Conservation (phyloP, 2,797 vertebrate species). For the Acanthurus leucopareius region DNA sequence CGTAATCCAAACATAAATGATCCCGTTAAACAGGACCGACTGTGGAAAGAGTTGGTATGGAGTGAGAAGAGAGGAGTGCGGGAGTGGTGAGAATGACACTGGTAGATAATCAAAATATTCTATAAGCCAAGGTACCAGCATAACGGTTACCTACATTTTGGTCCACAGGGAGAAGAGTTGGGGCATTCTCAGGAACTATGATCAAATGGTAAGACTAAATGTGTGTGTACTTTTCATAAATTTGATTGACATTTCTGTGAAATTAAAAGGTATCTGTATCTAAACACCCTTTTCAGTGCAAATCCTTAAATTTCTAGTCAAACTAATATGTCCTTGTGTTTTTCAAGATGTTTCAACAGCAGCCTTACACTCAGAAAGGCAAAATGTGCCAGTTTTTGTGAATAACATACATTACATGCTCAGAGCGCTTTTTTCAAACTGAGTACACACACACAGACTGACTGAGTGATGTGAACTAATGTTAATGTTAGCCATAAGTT, state of each 20-base stretch:
- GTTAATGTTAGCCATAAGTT: background rate
- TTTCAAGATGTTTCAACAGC: no score
- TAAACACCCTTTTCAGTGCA: no score
- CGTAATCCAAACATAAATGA: slow-evolving; percentile 53
- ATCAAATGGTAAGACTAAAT: slow-evolving; percentile 86
- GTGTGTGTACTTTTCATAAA: background rate
- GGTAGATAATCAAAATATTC: background rate
- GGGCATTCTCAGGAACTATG: slow-evolving; percentile 88
- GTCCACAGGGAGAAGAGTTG: slow-evolving; percentile 89
- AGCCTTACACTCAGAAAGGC: no score
- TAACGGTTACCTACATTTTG: slow-evolving; percentile 29
- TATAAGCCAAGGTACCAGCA: background rate
- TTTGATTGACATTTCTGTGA: no score
- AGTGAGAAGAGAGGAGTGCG: slow-evolving; percentile 77
- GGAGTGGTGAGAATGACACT: slow-evolving; percentile 80
- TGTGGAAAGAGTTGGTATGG: slow-evolving; percentile 85
- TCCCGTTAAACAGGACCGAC: slow-evolving; percentile 80
- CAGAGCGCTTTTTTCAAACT: background rate
- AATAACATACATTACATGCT: background rate
- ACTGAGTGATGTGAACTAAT: background rate
- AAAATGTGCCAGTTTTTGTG: no score
- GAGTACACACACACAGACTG: no score
- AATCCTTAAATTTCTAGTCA: no score
- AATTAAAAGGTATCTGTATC: no score
- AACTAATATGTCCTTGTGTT: no score